Conservation (phyloP, 2,113 vertebrate species). For the Toxotes chatareus region DNA sequence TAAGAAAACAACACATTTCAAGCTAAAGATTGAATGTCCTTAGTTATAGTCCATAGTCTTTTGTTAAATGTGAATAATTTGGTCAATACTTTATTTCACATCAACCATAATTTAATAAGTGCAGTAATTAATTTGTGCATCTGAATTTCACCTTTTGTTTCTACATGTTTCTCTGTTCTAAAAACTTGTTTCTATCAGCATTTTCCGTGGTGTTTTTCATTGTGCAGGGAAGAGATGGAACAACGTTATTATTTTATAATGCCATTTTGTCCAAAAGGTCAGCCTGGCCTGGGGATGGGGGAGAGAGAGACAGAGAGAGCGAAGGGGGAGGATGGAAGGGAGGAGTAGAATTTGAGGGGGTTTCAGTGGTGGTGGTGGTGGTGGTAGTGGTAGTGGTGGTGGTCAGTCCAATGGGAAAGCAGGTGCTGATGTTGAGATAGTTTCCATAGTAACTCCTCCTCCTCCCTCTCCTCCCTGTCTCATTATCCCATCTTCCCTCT, state of each 20-base stretch:
- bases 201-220: constrained; percentile 20
- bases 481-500: constrained; percentile 27
- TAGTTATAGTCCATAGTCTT: background rate
- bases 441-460: constrained; percentile 79
- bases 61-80: background rate
- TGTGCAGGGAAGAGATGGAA: constrained; percentile 17
- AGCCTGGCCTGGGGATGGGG: constrained; percentile 22
- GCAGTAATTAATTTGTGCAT: background rate
- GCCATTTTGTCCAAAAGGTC: constrained; percentile 75
- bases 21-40: background rate
- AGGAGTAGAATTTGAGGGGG: background rate
- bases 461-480: constrained; percentile 48
- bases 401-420: constrained; percentile 68
- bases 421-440: constrained; percentile 77
- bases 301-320: background rate
- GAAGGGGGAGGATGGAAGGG: background rate
- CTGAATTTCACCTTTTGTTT: background rate
- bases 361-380: constrained; percentile 17
- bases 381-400: background rate
- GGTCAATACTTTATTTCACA: background rate
- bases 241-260: constrained; percentile 71
- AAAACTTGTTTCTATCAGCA: constrained; percentile 6
- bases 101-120: background rate
- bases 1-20: background rate
- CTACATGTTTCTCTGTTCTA: background rate